phyloP scores from a whole-genome alignment of 92 coral and sea anemone species.

The Chrysogorgia sp. region DNA sequence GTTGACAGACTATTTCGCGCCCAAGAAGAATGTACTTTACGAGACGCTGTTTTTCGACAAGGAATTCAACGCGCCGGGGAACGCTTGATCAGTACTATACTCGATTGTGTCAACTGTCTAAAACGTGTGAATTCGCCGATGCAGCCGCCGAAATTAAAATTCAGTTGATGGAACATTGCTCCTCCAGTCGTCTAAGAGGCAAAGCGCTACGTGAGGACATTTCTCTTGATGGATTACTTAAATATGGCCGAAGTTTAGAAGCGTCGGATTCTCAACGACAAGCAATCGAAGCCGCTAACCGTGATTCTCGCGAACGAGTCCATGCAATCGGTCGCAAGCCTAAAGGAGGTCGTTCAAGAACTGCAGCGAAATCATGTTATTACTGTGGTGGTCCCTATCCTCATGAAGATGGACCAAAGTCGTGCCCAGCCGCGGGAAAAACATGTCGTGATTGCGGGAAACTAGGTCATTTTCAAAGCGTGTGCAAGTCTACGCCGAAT shows the following conservation, averaged over 20 bases:
- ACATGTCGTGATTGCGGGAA: too few species aligned
- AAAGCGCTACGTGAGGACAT: constrained; percentile 10
- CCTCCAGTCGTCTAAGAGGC: not conserved
- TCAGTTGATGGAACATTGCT: not conserved
- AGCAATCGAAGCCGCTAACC: not conserved
- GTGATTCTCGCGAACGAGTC: not conserved
- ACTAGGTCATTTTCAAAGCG: too few species aligned
- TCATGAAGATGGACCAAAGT: constrained; percentile 1
- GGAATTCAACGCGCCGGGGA: too few species aligned
- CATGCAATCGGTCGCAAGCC: too few species aligned
- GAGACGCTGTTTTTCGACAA: not conserved
- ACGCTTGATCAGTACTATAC: constrained; percentile 16
- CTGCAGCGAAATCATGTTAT: not conserved
- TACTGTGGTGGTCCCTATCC: not conserved
- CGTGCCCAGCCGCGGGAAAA: constrained; percentile 6
- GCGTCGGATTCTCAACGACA: not conserved
- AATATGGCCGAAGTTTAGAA: constrained; percentile 3
- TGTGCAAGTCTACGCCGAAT: too few species aligned
- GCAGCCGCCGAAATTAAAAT: not conserved
- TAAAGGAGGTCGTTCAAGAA: too few species aligned
- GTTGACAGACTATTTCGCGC: not conserved
- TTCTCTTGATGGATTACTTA: not conserved
- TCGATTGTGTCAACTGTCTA: constrained; percentile 9
- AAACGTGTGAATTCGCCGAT: constrained; percentile 19
- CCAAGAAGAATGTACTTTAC: not conserved